Percentiles rank a stretch among this genome's conserved stretches.
Conservation (phyloP, 2,113 vertebrate species). For the Notarius quadriscutis region DNA sequence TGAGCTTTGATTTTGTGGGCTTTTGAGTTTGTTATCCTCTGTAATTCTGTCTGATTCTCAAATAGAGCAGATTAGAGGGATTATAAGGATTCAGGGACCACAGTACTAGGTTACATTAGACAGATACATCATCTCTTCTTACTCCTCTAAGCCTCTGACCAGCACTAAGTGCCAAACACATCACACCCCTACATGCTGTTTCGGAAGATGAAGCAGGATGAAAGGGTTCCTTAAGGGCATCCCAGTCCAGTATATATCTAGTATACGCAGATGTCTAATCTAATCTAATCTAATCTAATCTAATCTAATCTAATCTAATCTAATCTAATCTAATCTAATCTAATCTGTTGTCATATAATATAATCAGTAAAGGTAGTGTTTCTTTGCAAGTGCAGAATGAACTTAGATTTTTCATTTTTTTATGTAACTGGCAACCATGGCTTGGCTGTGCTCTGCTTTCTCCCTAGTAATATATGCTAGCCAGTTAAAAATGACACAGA, state of each 20-base stretch:
- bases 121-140: conserved; percentile 3
- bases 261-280: neutral
- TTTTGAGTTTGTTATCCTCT: conserved; percentile 24
- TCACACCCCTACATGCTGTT: neutral
- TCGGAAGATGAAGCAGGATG: neutral
- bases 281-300: neutral
- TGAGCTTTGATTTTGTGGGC: neutral
- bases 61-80: conserved; percentile 33
- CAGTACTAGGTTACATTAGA: neutral
- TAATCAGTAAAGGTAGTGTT: neutral
- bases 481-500: neutral
- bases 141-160: neutral
- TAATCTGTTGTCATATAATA: neutral
- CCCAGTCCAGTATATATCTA: neutral
- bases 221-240: neutral
- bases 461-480: neutral
- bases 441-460: neutral
- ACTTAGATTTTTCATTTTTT: neutral
- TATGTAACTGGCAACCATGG: neutral
- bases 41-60: conserved; percentile 41
- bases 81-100: conserved; percentile 13
- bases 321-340: neutral
- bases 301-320: neutral
- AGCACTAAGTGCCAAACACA: neutral
- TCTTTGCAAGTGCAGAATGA: neutral